phyloP scores from a whole-genome alignment of 2,888 invertebrate species.

The Eremobia ochroleuca region DNA sequence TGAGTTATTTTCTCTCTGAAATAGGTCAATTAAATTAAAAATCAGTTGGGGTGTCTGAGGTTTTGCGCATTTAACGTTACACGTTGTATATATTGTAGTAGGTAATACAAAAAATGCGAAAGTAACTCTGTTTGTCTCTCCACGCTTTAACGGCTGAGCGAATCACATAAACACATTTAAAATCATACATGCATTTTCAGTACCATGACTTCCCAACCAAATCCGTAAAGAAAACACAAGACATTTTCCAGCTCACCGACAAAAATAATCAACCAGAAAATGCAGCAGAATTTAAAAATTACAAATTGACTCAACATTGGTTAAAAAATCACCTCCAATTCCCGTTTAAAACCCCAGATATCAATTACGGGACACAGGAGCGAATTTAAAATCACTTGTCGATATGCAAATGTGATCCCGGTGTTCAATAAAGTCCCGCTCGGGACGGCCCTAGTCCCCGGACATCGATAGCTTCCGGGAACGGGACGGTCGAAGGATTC shows the following conservation, averaged over 20 bases:
- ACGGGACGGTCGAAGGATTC: constrained; percentile 74
- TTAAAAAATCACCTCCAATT: constrained; percentile 60
- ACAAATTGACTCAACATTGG: constrained; percentile 27
- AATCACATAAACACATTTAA: constrained; percentile 1
- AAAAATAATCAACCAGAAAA: constrained; percentile 38
- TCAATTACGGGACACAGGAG: constrained; percentile 78
- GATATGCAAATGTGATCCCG: constrained; percentile 87
- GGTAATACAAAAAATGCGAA: no score
- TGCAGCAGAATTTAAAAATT: constrained; percentile 51
- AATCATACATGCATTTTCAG: not conserved
- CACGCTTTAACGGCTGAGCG: no score
- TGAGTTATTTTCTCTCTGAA: no score
- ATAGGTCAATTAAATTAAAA: no score
- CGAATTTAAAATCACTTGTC: constrained; percentile 79
- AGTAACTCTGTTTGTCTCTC: no score
- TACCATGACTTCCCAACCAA: not conserved
- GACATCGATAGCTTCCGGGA: constrained; percentile 87
- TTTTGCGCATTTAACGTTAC: no score
- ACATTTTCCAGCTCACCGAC: not conserved
- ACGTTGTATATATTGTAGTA: no score
- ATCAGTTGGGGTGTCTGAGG: no score
- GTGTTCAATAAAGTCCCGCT: constrained; percentile 76
- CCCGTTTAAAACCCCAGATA: constrained; percentile 68
- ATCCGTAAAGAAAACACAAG: constrained; percentile 15
- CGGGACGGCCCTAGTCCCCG: constrained; percentile 70